phyloP scores from a whole-genome alignment of 2,113 vertebrate genomes.

The Sebastes fasciatus region DNA sequence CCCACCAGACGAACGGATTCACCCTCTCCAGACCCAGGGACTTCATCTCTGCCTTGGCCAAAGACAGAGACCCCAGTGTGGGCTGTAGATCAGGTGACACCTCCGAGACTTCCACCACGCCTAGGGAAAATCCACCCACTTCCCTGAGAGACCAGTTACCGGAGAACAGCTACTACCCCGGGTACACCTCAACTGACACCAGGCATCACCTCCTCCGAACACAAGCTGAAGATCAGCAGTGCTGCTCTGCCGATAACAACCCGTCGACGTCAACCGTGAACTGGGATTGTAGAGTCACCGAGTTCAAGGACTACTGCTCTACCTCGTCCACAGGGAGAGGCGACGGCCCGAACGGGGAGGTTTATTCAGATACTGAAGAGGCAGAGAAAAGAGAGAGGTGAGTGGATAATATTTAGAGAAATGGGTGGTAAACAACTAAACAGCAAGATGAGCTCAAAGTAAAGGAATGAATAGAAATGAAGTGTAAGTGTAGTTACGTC shows the following conservation, averaged over 20 bases:
- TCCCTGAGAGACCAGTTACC: background rate
- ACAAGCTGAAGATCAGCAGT: background rate
- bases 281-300: background rate
- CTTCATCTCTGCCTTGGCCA: constrained; percentile 60
- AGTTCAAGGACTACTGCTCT: background rate
- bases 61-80: background rate
- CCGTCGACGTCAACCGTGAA: background rate
- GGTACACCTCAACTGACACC: background rate
- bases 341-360: background rate
- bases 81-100: background rate
- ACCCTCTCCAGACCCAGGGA: constrained; percentile 77
- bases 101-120: background rate
- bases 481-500: background rate
- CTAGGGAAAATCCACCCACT: background rate
- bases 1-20: constrained; percentile 82
- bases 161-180: background rate
- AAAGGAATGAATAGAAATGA: background rate
- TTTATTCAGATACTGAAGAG: background rate
- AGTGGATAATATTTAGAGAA: constrained; percentile 12
- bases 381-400: constrained; percentile 8
- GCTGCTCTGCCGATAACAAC: background rate
- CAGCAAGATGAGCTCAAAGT: background rate
- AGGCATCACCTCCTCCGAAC: too few relatives aligned
- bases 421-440: background rate
- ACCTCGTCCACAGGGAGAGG: background rate